Percentiles rank a stretch among this genome's conserved stretches.
phyloP scores from a whole-genome alignment of 2,888 invertebrate genomes.

The Caenorhabditis afra region DNA sequence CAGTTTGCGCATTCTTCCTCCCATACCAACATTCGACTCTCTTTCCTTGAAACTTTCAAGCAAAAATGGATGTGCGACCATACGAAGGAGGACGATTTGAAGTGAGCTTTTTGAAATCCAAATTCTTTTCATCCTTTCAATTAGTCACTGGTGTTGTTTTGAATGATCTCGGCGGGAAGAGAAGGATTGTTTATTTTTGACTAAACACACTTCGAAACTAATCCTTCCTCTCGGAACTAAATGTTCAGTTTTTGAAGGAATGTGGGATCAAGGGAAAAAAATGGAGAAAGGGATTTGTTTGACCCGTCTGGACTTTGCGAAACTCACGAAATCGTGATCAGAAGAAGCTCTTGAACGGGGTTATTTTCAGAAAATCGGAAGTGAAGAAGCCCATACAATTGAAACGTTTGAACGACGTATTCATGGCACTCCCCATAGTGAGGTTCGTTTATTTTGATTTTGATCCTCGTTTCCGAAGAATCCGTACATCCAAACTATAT shows the following conservation, averaged over 20 bases:
- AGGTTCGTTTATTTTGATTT: slow-evolving; percentile 65
- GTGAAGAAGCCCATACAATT: slow-evolving; percentile 76
- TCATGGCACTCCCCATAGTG: slow-evolving; percentile 73
- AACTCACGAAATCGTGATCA: background rate
- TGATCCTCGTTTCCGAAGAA: too few species aligned
- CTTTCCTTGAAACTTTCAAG: background rate
- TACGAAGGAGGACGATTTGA: slow-evolving; percentile 71
- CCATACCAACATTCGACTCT: background rate
- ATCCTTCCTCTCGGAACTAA: too few species aligned
- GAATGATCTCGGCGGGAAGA: background rate
- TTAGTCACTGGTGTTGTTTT: background rate
- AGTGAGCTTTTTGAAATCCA: slow-evolving; percentile 44
- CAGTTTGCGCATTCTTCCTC: slow-evolving; percentile 32
- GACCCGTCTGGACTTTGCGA: background rate
- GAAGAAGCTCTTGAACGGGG: background rate
- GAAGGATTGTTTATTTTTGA: slow-evolving; percentile 1
- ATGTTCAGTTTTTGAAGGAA: too few species aligned
- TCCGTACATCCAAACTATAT: too few species aligned
- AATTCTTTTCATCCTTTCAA: background rate
- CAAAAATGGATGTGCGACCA: slow-evolving; percentile 64
- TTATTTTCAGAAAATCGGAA: slow-evolving; percentile 74
- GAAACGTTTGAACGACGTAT: slow-evolving; percentile 75
- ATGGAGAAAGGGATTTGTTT: too few species aligned
- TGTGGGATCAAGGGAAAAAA: too few species aligned
- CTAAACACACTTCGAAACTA: background rate